Evolutionary conservation across 2,888 invertebrate genomes (phyloP).

Genomic region (Athripsodes cinereus): DNA sequence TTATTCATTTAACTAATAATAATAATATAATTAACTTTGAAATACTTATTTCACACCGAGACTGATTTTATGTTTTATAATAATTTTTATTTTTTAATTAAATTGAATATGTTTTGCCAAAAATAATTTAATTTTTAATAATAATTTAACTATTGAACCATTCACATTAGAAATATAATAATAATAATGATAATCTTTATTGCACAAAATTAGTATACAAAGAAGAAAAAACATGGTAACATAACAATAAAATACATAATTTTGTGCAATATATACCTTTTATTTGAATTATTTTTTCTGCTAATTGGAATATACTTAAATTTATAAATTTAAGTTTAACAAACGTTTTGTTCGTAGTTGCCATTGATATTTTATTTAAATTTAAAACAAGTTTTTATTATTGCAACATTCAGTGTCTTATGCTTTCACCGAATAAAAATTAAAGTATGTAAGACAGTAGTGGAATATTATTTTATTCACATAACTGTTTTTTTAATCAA

Average conservation of each 20-base stretch:
- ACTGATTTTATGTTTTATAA: no score
- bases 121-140: not conserved
- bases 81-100: no score
- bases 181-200: no score
- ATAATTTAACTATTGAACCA: not conserved
- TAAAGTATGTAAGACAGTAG: not conserved
- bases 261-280: no score
- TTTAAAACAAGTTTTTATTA: not conserved
- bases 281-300: not conserved
- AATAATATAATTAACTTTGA: not conserved
- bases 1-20: not conserved
- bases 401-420: not conserved
- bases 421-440: no score
- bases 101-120: not conserved
- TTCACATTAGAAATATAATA: no score
- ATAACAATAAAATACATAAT: no score
- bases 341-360: not conserved
- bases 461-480: not conserved
- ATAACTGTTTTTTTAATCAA: not conserved
- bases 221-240: no score
- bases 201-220: no score
- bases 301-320: not conserved
- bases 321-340: not conserved
- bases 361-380: not conserved
- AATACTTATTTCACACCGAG: no score